Base-by-base conservation (phyloP, 2,797 vertebrate genomes). In the Anomalospiza imberbis region DNA sequence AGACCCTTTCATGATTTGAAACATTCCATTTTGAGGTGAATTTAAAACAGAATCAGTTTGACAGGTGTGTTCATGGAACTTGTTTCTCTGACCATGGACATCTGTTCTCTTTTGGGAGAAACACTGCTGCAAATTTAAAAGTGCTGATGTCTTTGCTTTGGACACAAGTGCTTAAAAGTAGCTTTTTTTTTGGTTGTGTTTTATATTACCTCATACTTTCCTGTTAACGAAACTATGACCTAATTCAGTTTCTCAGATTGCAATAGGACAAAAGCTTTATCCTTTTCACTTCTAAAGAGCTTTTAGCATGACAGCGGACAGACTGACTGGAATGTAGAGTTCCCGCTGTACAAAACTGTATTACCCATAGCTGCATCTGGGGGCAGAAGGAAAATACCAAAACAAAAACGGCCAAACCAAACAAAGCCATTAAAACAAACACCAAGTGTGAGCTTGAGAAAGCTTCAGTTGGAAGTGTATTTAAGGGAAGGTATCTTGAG, bases 1-100 rank as follows among this genome's bases (percentile, higher is more conserved):
- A 95, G 94, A 92, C 89, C 66, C 67, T 97, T 97, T 82, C 92
- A 87, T 81, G 79, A 96, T 97, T 91, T 87, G 86, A 96, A 97
- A 95, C 90, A 85, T 75, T 92, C 96, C 93, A 95, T 94, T 93
- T 95, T 82, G 83, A 96, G 88, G 74, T 85, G 85, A 85, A 94
- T 94, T 95, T 88, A 85, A 96, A 96, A 91, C 50, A 79, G 86
- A 91, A 57, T 76, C 88, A 91, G 18, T 83, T 89, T 91, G 55
- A 55, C 74, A 90, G 66, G 34, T 32, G 74, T 67, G 71, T 93
- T 89, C 62, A 63, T 78, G 82, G 51, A 88, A 81, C 55, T 85
- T 87, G 40, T 36, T 45, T 84, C 54, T 91, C 62, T 84, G 70
- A 81, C 72, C 10, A 2, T 5, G 77, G 66, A 85, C 88, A 94